Evolutionary conservation across 2,113 vertebrate species (phyloP).

Genomic region (Equus quagga): DNA sequence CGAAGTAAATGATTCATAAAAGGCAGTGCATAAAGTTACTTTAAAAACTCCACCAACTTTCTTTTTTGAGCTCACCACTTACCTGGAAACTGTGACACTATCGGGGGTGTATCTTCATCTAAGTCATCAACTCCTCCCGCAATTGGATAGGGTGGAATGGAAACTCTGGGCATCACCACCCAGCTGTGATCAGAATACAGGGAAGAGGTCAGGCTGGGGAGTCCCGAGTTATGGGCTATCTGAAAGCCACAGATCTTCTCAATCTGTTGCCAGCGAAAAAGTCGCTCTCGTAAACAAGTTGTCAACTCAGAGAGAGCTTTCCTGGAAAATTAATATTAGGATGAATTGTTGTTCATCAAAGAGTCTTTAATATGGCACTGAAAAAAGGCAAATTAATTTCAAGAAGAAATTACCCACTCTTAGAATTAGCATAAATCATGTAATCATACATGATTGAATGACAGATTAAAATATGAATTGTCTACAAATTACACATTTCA

Average conservation of each 20-base stretch:
- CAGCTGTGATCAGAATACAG: conserved; percentile 99
- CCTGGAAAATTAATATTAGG: conserved; percentile 83
- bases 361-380: conserved; percentile 29
- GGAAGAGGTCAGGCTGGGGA: conserved; percentile 96
- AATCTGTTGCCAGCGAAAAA: conserved; percentile 99
- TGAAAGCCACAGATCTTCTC: conserved; percentile 99
- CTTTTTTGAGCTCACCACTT: conserved; percentile 75
- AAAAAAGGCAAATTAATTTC: background rate
- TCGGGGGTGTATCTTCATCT: conserved; percentile 98
- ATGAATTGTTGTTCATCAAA: background rate
- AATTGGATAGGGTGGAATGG: conserved; percentile 97
- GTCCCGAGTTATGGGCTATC: conserved; percentile 96
- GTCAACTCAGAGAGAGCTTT: conserved; percentile 97
- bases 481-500: background rate
- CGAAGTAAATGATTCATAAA: conserved; percentile 16
- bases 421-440: conserved; percentile 23
- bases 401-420: conserved; percentile 28
- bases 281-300: conserved; percentile 96
- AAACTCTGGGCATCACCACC: conserved; percentile 99
- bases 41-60: background rate
- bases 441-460: background rate
- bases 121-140: conserved; percentile 98
- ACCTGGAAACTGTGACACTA: conserved; percentile 97
- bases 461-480: background rate
- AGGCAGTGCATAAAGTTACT: background rate